Evolutionary conservation across 2,888 invertebrate genomes (phyloP), one percentile per base, ranked within the genome.

Genomic region (Tromatobia lineatoria): DNA sequence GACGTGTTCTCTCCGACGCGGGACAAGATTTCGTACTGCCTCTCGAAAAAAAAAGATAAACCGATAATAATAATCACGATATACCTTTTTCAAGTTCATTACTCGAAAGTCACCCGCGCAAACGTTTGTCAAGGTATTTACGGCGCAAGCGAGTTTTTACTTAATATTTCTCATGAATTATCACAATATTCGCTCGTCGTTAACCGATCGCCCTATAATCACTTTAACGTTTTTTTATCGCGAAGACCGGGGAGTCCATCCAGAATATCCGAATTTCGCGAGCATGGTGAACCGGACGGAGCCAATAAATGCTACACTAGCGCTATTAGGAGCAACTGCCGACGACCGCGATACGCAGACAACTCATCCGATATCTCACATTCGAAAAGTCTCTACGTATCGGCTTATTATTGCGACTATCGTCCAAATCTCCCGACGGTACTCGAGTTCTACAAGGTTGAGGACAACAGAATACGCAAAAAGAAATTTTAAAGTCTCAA

Each of bases 1-100:
- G 88, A 89, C 88, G 86, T 88, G 82, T 80, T 77, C 85, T 88
- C 85, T 88, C 85, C 86, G 88, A 85, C 88, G 87, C 66, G 20
- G 69, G 83, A 76, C 75, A 73, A 80, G 34, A 54, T 66, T 64
- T 8, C 47, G 34, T 50, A 38, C 25, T 61, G 50, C 54, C 34
- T 50, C 20, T 15, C 20, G 20, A 59, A 29, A 29, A 29, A n/a
- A 6, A 59, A 59, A n/a, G n/a, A n/a, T n/a, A n/a, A n/a, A n/a
- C n/a, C n/a, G 11, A 59, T 34, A 59, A 59, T 34, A 71, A 20
- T n/a, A 15, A 34, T 38, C 13, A 20, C 20, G 50, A 50, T 64
- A 75, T 54, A 47, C 52, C 52, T 45, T 75, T 34, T 54, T 20
- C 34, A 52, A 66, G 18, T 59, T 20, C 50, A n/a, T 61, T 38